A percentile compares a stretch with the other conserved stretches of the same genome.
phyloP scores from a whole-genome alignment of 2,113 vertebrate genomes.

The Tetraodon nigroviridis region DNA sequence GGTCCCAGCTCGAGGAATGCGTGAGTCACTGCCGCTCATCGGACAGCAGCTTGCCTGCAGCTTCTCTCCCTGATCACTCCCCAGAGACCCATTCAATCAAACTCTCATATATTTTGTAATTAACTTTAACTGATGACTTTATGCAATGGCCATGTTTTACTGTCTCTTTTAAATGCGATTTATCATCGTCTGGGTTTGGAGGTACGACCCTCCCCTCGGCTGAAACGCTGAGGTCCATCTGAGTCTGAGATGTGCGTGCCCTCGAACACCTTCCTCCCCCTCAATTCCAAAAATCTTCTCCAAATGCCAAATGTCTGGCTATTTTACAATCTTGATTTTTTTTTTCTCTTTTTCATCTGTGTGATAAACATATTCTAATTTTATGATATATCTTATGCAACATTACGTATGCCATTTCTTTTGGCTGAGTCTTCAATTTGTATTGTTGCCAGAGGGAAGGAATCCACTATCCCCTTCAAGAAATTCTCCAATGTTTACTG shows the following conservation, averaged over 20 bases:
- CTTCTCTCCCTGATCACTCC: slow-evolving; percentile 66
- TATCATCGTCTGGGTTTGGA: slow-evolving; percentile 50
- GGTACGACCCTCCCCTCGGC: slow-evolving; percentile 36
- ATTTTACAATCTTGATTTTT: no score
- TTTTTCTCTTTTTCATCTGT: no score
- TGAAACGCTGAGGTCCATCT: slow-evolving; percentile 39
- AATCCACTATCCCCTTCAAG: no score
- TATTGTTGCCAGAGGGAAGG: no score
- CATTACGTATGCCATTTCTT: no score
- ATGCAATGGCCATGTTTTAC: slow-evolving; percentile 68
- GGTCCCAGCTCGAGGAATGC: slow-evolving; percentile 65
- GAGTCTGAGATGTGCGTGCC: slow-evolving; percentile 35
- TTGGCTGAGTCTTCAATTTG: no score
- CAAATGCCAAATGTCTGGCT: no score
- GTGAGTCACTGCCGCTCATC: slow-evolving; percentile 64
- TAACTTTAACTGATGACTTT: slow-evolving; percentile 70
- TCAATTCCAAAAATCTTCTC: neutral
- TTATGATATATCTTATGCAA: no score
- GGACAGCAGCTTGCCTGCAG: slow-evolving; percentile 52
- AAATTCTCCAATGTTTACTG: no score
- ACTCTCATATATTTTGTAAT: slow-evolving; percentile 71
- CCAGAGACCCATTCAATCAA: slow-evolving; percentile 68
- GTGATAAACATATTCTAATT: no score
- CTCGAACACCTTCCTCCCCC: neutral
- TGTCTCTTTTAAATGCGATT: slow-evolving; percentile 71